These are phyloP conservation scores for Choloepus hoffmanni DNA, from an alignment of 2,113 vertebrate species.

Conservation along the genomic window DNA sequence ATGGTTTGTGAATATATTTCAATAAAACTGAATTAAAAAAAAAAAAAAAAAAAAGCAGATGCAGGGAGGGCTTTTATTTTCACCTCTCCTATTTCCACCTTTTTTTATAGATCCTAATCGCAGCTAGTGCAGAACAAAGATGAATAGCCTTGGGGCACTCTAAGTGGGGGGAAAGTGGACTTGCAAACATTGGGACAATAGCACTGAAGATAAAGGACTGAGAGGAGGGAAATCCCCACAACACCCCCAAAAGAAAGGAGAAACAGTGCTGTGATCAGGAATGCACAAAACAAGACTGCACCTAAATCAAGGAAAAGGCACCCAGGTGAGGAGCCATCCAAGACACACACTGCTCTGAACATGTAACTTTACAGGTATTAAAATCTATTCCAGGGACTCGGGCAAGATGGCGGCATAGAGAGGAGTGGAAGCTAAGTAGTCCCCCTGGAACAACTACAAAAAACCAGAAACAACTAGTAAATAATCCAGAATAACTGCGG, in stretches of 20 bases:
- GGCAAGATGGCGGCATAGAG: no score
- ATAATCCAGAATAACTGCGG: no score
- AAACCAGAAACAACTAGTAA: no score
- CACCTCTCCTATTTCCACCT: neutral
- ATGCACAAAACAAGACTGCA: no score
- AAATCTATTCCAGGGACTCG: neutral
- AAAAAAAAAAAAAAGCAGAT: no score
- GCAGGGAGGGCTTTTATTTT: neutral
- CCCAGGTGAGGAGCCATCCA: neutral
- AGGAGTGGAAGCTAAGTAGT: no score
- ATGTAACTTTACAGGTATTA: rapidly evolving
- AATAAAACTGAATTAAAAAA: no score
- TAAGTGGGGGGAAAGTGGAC: rapidly evolving
- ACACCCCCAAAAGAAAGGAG: neutral
- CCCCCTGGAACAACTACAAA: no score
- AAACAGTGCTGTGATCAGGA: neutral
- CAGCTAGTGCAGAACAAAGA: neutral
- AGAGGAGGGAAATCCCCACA: neutral
- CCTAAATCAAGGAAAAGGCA: neutral
- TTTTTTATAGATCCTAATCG: neutral
- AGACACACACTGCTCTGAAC: neutral
- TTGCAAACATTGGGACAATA: neutral
- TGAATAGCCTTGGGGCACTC: neutral
- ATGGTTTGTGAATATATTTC: no score
- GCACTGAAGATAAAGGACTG: neutral